phyloP scores from a whole-genome alignment of 2,113 vertebrate species.

The Typhlomys cinereus region DNA sequence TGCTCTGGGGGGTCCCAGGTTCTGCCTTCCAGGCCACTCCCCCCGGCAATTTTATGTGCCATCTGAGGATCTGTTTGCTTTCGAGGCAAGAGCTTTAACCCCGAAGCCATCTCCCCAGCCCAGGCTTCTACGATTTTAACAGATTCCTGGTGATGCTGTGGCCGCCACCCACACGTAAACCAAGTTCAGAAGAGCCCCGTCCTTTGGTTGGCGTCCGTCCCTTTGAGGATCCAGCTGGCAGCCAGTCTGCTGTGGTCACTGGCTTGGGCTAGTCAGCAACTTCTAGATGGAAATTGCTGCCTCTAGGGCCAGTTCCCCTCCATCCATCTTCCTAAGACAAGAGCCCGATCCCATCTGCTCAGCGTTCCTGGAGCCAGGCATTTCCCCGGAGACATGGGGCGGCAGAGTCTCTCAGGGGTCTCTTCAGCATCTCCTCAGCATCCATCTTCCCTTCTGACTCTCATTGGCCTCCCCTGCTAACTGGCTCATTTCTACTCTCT shows the following conservation, averaged over 20 bases:
- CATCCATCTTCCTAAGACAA: background rate
- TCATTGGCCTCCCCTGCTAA: background rate
- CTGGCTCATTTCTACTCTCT: background rate
- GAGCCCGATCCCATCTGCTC: no score
- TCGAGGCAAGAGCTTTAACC: no score
- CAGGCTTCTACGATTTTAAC: background rate
- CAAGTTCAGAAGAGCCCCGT: fast-evolving
- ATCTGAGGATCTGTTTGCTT: no score
- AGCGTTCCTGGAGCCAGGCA: background rate
- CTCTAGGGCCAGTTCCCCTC: background rate
- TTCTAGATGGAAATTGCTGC: background rate
- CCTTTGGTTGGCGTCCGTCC: no score
- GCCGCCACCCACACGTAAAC: background rate
- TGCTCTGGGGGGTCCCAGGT: no score
- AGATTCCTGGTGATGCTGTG: fast-evolving
- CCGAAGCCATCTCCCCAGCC: no score
- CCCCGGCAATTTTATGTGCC: no score
- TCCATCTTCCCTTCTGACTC: background rate
- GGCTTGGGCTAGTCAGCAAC: background rate
- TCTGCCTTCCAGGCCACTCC: no score
- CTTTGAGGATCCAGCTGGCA: background rate
- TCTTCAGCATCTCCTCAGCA: background rate
- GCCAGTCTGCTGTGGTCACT: background rate
- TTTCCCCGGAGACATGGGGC: background rate
- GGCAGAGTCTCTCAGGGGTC: no score